A percentile compares a stretch with the other conserved stretches of the same genome.
phyloP scores from a whole-genome alignment of 2,797 vertebrate species.

The Acropternis orthonyx region DNA sequence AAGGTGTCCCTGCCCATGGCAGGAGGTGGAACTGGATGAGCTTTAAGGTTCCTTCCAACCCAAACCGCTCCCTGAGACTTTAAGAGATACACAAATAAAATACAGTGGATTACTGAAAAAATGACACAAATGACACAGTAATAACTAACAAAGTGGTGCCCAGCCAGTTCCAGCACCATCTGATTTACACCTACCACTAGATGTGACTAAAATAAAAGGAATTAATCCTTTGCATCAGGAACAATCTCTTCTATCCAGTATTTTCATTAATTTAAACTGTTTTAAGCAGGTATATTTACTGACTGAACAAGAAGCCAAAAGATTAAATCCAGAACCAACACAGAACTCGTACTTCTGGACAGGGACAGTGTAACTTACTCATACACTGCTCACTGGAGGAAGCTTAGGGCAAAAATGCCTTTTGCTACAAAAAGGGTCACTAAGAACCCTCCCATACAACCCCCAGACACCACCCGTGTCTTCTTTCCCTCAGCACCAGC shows the following conservation, averaged over 20 bases:
- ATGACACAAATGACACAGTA: background rate
- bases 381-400: background rate
- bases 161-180: background rate
- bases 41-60: background rate
- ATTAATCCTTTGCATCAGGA: background rate
- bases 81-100: background rate
- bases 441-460: background rate
- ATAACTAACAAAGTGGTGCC: background rate
- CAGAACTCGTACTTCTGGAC: background rate
- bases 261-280: background rate
- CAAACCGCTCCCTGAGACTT: background rate
- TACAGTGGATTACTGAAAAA: background rate
- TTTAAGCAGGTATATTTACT: background rate
- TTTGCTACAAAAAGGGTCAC: background rate
- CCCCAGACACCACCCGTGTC: fast-evolving
- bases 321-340: background rate
- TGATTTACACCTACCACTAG: background rate
- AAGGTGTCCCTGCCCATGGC: background rate
- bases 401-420: background rate
- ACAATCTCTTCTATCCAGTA: background rate
- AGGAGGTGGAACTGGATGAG: background rate
- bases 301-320: background rate
- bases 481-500: background rate
- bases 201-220: background rate
- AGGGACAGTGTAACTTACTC: background rate